Conservation (phyloP, 2,113 vertebrate species). For the Columbina picui region DNA sequence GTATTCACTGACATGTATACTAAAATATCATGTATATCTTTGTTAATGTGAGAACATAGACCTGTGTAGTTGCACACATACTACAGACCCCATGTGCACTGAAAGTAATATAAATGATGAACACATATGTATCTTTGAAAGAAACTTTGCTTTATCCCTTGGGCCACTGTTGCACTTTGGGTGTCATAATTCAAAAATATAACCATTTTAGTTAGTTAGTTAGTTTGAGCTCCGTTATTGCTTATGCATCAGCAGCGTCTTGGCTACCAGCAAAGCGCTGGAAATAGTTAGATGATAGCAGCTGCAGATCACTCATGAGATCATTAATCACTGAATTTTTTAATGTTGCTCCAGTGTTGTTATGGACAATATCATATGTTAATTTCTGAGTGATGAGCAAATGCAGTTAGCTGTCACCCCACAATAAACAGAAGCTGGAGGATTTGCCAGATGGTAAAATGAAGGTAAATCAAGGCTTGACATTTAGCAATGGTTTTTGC, state of each 20-base stretch:
- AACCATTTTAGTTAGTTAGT: neutral
- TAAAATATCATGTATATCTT: neutral
- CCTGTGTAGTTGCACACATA: neutral
- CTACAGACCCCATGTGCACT: neutral
- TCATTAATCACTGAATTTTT: conserved; percentile 23
- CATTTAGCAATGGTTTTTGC: neutral
- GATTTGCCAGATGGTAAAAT: conserved; percentile 9
- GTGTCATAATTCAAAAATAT: neutral
- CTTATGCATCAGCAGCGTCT: neutral
- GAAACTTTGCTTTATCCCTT: neutral
- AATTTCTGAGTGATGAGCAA: neutral
- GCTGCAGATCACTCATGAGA: conserved; percentile 1
- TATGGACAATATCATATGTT: neutral
- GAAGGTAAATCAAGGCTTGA: conserved; percentile 6
- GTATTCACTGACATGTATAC: neutral
- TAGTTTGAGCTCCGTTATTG: neutral
- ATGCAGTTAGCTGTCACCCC: neutral
- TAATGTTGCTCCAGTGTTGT: neutral
- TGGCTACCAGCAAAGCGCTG: conserved; percentile 9
- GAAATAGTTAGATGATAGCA: neutral
- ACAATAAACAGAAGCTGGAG: neutral
- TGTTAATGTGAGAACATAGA: neutral
- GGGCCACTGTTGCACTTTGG: neutral
- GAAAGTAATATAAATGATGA: neutral
- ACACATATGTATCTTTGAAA: neutral